Percentiles rank a stretch among this genome's conserved stretches.
phyloP scores from a whole-genome alignment of 2,888 invertebrate genomes.

The Hirudinaria manillensis region DNA sequence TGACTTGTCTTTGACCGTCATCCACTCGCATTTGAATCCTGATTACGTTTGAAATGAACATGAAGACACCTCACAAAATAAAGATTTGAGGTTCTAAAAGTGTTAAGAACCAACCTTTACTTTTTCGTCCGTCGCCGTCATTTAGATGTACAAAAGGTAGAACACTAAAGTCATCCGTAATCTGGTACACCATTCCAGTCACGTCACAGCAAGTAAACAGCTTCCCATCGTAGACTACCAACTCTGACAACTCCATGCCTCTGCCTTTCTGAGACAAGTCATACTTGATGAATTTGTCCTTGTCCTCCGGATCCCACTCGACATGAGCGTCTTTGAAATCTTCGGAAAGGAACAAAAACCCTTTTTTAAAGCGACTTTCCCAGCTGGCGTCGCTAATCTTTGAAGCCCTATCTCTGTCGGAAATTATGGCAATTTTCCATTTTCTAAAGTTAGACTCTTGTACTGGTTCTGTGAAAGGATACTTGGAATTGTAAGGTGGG shows the following conservation, averaged over 20 bases:
- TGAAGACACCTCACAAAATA: too few species aligned
- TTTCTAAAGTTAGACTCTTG: neutral
- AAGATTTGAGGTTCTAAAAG: too few species aligned
- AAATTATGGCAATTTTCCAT: conserved; percentile 71
- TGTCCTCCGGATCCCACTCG: conserved; percentile 42
- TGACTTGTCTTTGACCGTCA: conserved; percentile 77
- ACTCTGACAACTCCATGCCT: conserved; percentile 88
- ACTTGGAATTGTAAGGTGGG: too few species aligned
- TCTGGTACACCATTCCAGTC: conserved; percentile 78
- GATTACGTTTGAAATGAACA: neutral
- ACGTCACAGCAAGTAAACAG: conserved; percentile 86
- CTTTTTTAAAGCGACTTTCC: conserved; percentile 76
- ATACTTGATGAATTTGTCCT: conserved; percentile 21
- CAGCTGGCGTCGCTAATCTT: conserved; percentile 67
- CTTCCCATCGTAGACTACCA: conserved; percentile 84
- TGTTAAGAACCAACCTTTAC: conserved; percentile 59
- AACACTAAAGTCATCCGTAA: conserved; percentile 61
- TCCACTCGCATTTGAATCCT: conserved; percentile 94
- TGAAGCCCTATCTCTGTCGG: conserved; percentile 85
- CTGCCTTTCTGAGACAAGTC: neutral
- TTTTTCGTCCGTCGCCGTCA: conserved; percentile 79
- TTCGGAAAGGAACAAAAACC: conserved; percentile 67
- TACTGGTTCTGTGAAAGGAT: too few species aligned
- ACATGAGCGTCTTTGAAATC: conserved; percentile 46
- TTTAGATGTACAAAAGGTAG: conserved; percentile 66